Percentiles rank a stretch among this genome's conserved stretches.
phyloP scores from a whole-genome alignment of 1,140 invertebrate species.

The Drosophila ercepeae region DNA sequence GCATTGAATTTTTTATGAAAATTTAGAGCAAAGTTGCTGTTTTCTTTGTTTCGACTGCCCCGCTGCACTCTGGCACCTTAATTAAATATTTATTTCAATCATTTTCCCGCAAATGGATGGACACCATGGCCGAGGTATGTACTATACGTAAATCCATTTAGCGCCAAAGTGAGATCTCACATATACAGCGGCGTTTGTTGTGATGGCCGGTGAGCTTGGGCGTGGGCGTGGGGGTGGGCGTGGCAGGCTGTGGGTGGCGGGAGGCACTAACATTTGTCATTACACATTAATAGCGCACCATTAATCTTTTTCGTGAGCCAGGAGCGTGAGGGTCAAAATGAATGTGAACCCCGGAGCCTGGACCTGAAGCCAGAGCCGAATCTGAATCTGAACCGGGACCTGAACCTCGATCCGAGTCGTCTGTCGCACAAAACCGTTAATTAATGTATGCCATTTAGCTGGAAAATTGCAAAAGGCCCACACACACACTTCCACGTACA shows the following conservation, averaged over 20 bases:
- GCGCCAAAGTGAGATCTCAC: slow-evolving; percentile 38
- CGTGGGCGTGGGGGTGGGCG: neutral
- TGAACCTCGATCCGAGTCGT: slow-evolving; percentile 57
- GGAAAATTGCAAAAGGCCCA: slow-evolving; percentile 76
- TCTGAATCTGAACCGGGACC: slow-evolving; percentile 36
- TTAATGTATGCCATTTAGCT: slow-evolving; percentile 82
- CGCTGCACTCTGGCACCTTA: slow-evolving; percentile 57
- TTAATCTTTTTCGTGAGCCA: slow-evolving; percentile 76
- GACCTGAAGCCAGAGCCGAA: slow-evolving; percentile 39
- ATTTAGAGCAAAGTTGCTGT: slow-evolving; percentile 63
- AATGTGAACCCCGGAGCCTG: slow-evolving; percentile 27
- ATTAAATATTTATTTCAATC: slow-evolving; percentile 81
- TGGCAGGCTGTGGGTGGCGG: neutral
- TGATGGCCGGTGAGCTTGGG: neutral
- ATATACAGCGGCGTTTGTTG: neutral
- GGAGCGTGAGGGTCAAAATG: slow-evolving; percentile 50
- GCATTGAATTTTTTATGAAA: slow-evolving; percentile 79
- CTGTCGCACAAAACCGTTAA: slow-evolving; percentile 71
- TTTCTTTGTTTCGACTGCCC: slow-evolving; percentile 19
- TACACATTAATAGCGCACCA: slow-evolving; percentile 81
- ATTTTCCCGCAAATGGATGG: slow-evolving; percentile 66
- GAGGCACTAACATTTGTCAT: slow-evolving; percentile 79
- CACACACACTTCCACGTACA: slow-evolving; percentile 19
- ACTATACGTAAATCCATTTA: slow-evolving; percentile 34
- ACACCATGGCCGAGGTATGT: slow-evolving; percentile 22